Evolutionary conservation across 1,140 invertebrate species (phyloP).

Genomic region (Diabrotica undecimpunctata): DNA sequence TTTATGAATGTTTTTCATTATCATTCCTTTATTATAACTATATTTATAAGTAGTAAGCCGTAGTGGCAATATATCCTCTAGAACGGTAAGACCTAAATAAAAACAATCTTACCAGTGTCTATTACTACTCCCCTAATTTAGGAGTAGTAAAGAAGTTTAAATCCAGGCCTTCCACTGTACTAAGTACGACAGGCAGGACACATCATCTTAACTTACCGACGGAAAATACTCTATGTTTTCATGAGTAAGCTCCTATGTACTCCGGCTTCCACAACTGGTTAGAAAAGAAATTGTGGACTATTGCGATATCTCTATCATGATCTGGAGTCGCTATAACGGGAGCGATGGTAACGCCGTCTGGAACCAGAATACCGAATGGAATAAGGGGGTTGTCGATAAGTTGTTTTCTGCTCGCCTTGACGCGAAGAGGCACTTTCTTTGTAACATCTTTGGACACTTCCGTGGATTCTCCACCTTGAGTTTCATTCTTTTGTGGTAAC

Average conservation of each 20-base stretch:
- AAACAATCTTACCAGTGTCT: too few relatives aligned
- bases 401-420: conserved; percentile 24
- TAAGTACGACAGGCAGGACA: neutral
- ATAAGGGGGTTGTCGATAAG: conserved; percentile 44
- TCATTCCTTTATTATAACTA: too few relatives aligned
- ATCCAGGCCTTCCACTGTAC: too few relatives aligned
- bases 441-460: conserved; percentile 14
- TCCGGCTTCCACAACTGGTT: conserved; percentile 58
- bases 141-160: too few relatives aligned
- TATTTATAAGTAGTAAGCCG: too few relatives aligned
- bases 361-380: conserved; percentile 47
- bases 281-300: conserved; percentile 55
- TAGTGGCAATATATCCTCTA: too few relatives aligned
- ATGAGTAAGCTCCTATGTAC: conserved; percentile 49
- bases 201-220: neutral
- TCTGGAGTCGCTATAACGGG: conserved; percentile 46
- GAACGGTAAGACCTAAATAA: too few relatives aligned
- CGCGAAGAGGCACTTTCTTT: neutral
- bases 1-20: too few relatives aligned
- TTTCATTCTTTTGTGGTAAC: conserved; percentile 15
- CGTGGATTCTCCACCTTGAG: conserved; percentile 21
- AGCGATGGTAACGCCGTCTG: conserved; percentile 48
- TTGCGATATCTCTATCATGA: conserved; percentile 49
- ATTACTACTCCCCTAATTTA: too few relatives aligned
- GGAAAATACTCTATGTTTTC: conserved; percentile 21